Base-by-base conservation (phyloP, 2,888 invertebrate species). In the Hydroisotoma schaefferi region DNA sequence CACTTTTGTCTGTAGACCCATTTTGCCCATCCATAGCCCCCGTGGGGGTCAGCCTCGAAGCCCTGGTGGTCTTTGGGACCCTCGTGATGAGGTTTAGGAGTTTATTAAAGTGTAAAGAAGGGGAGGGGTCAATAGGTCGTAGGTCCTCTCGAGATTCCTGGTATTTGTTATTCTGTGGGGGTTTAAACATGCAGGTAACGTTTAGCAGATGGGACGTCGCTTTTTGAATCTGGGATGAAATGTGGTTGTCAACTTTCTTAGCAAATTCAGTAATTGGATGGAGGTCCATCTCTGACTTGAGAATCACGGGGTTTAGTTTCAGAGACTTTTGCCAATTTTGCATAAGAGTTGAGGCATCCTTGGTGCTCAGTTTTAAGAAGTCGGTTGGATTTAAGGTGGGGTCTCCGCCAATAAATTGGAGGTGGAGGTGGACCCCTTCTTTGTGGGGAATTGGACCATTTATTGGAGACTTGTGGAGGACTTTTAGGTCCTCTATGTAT, bases 311-410 rank as follows among this genome's bases (percentile, higher is more conserved):
- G 43, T 51, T 51, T 2, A 51, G 46, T 33, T 33, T 43, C 8
- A 66, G 40, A 12, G 59, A 59, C n/a, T 61, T 55, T 44, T 61
- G 55, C 66, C 66, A 66, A n/a, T 66, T 58, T 18, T 23, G 10
- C 8, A 66, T 22, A 10, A 63, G 22, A 1, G 25, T 26, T 2
- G 59, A n/a, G n/a, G n/a, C n/a, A n/a, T n/a, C n/a, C n/a, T n/a
- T n/a, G n/a, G n/a, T n/a, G n/a, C n/a, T n/a, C 55, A 61, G 44
- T 28, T 58, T 28, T n/a, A 44, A 29, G 18, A 66, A 26, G 33
- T 66, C 61, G 2, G 28, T 52, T 3, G 57, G 44, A 29, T 66
- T 58, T 37, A 48, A 66, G 1, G 29, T 38, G 2, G 37, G 18
- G 29, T 61, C 61, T 2, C 66, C 66, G 8, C 63, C 66, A 4